phyloP scores from a whole-genome alignment of 2,113 vertebrate species.

The Coreoperca whiteheadi region DNA sequence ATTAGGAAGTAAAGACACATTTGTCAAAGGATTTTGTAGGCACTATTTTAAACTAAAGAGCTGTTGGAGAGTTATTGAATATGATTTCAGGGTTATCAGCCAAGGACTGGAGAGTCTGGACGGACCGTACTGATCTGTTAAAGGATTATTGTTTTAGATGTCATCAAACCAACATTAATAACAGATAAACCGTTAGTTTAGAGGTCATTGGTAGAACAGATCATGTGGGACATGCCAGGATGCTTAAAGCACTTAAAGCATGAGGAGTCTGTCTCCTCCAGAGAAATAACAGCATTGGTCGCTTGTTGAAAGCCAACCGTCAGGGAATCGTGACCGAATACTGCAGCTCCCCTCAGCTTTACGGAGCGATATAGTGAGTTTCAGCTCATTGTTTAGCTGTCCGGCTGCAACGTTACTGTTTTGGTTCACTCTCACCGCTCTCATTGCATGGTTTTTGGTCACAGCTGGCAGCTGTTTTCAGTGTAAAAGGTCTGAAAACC shows the following conservation, averaged over 20 bases:
- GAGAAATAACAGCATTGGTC: not conserved
- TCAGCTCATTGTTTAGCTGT: not conserved
- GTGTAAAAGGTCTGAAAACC: not conserved
- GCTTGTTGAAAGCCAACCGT: too few relatives aligned
- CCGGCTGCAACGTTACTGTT: not conserved
- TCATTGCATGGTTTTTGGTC: not conserved
- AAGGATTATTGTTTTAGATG: constrained; percentile 26
- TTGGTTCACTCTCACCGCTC: not conserved
- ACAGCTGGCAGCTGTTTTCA: not conserved
- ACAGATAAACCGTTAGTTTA: constrained; percentile 8
- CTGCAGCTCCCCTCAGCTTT: not conserved
- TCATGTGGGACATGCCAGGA: not conserved
- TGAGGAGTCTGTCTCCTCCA: not conserved
- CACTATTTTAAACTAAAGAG: constrained; percentile 32
- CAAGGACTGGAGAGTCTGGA: not conserved
- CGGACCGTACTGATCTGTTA: not conserved
- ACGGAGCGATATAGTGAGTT: not conserved
- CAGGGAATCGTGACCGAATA: not conserved
- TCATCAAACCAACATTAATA: constrained; percentile 21
- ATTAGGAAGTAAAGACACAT: constrained; percentile 64
- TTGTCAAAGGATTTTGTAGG: constrained; percentile 49
- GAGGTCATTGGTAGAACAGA: constrained; percentile 6
- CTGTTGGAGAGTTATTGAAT: constrained; percentile 33
- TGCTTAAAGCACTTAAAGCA: not conserved
- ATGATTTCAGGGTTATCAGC: constrained; percentile 41